Conservation (phyloP, 2,113 vertebrate species). For the Isurus oxyrinchus region DNA sequence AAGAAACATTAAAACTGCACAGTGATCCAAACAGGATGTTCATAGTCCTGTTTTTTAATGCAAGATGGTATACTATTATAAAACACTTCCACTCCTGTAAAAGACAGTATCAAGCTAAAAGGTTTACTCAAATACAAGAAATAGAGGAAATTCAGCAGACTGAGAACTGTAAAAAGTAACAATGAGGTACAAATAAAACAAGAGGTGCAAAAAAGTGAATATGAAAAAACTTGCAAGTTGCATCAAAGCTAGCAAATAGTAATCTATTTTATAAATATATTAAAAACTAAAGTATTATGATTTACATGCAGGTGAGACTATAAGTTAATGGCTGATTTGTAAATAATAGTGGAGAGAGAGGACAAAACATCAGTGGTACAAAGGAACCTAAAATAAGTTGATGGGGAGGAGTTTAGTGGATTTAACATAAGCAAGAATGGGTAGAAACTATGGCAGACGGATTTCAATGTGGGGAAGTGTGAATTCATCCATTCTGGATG, state of each 20-base stretch:
- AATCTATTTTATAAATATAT: background rate
- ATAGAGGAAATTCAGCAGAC: background rate
- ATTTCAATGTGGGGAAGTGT: background rate
- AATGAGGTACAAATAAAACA: background rate
- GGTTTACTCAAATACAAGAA: background rate
- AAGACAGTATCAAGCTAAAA: background rate
- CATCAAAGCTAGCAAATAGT: background rate
- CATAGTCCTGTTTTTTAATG: background rate
- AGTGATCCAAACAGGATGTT: constrained; percentile 5
- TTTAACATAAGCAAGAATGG: background rate
- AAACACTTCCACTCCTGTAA: background rate
- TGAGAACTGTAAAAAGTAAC: background rate
- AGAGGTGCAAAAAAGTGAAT: background rate
- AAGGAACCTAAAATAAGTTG: background rate
- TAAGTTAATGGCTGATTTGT: background rate
- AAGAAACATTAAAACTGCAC: background rate
- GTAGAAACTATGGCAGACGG: background rate
- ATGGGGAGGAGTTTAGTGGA: background rate
- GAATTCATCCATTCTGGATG: background rate
- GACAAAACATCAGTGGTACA: background rate
- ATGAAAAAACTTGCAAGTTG: background rate
- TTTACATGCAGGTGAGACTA: background rate
- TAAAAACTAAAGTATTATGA: background rate
- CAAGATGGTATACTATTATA: background rate
- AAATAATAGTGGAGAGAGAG: background rate